Percentiles rank a stretch among this genome's conserved stretches.
Evolutionary conservation across 2,888 invertebrate genomes (phyloP).

Genomic region (Machimus atricapillus): DNA sequence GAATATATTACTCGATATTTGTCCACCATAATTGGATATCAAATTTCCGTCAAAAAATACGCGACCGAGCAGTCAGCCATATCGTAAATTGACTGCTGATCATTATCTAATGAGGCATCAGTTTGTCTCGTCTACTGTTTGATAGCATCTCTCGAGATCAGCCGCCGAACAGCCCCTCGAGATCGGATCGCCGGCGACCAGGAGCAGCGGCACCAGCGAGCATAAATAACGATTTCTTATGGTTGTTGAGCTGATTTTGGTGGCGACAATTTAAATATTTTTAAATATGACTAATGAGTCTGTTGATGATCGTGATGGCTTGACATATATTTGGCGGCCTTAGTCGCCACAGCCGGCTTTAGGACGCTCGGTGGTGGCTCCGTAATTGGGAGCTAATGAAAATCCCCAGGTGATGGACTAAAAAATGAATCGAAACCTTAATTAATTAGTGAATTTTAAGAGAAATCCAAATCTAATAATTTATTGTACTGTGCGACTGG

Average conservation of each 20-base stretch:
- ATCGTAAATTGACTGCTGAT: slow-evolving; percentile 5
- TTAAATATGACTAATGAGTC: slow-evolving; percentile 24
- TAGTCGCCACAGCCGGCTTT: background rate
- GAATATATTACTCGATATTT: slow-evolving; percentile 24
- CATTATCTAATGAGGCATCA: slow-evolving; percentile 21
- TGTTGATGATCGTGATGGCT: background rate
- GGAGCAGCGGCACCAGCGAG: background rate
- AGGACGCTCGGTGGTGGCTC: background rate
- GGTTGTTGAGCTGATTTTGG: background rate
- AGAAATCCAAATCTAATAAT: slow-evolving; percentile 8
- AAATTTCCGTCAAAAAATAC: background rate
- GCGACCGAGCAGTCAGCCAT: background rate
- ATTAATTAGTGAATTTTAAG: slow-evolving; percentile 24
- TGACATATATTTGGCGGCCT: slow-evolving; percentile 26
- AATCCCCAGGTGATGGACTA: background rate
- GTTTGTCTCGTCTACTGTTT: background rate
- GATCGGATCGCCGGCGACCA: background rate
- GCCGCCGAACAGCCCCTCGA: background rate
- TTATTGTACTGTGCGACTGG: background rate
- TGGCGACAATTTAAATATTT: background rate
- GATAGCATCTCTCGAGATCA: background rate
- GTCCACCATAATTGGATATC: slow-evolving; percentile 18
- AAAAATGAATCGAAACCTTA: slow-evolving; percentile 1
- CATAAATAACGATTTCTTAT: slow-evolving; percentile 5
- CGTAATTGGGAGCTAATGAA: slow-evolving; percentile 6